Percentiles rank a stretch among this genome's conserved stretches.
Conservation (phyloP, 2,888 invertebrate genomes). For the Rhopalosiphum nymphaeae region DNA sequence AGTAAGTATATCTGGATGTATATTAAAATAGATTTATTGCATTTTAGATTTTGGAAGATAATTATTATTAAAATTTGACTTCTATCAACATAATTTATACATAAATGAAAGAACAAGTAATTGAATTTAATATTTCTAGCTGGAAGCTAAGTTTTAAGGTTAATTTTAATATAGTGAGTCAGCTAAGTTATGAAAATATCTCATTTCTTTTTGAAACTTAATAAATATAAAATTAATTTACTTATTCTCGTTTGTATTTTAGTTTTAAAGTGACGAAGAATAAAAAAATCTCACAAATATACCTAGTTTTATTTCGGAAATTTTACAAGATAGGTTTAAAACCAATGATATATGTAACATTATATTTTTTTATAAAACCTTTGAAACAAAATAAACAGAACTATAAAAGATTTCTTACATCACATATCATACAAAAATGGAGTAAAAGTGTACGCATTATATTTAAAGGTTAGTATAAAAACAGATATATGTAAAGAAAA, state of each 20-base stretch:
- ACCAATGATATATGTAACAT: neutral
- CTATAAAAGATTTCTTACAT: neutral
- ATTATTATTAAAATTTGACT: neutral
- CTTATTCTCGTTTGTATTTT: neutral
- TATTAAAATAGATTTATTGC: neutral
- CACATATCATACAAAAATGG: neutral
- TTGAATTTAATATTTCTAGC: neutral
- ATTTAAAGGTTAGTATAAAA: neutral
- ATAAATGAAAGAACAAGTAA: neutral
- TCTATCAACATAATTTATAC: neutral
- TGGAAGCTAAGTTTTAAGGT: neutral
- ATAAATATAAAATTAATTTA: neutral
- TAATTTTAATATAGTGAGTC: neutral
- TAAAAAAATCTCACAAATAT: neutral
- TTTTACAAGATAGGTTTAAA: neutral
- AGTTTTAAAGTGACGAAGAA: neutral
- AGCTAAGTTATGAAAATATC: neutral
- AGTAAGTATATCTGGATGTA: neutral
- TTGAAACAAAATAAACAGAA: conserved; percentile 17
- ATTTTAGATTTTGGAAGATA: neutral
- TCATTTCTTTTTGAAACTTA: neutral
- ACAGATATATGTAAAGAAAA: neutral
- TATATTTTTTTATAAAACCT: neutral
- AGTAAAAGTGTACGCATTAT: neutral
- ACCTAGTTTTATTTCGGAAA: neutral